phyloP scores from a whole-genome alignment of 2,113 vertebrate genomes.

The Cinclus mexicanus region DNA sequence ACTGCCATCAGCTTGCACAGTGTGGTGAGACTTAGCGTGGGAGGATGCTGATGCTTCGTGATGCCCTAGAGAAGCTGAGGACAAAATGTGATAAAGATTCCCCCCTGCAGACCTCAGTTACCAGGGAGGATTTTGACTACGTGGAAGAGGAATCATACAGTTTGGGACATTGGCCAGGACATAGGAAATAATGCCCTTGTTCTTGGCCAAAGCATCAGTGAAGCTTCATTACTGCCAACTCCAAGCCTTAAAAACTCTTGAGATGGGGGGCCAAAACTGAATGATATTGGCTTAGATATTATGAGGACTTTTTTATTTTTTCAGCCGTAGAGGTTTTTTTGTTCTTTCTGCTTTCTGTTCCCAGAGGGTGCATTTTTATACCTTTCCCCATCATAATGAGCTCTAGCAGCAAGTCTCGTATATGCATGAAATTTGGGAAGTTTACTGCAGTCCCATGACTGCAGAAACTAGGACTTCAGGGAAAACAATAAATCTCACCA shows the following conservation, averaged over 20 bases:
- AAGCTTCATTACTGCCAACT: background rate
- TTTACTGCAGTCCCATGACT: background rate
- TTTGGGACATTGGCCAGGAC: background rate
- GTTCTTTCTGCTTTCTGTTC: conserved; percentile 4
- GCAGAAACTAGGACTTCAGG: background rate
- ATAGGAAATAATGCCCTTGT: background rate
- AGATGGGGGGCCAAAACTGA: background rate
- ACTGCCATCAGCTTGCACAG: background rate
- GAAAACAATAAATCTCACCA: background rate
- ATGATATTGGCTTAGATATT: background rate
- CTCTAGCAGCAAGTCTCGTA: background rate
- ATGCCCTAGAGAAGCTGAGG: conserved; percentile 29
- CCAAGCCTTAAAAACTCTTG: background rate
- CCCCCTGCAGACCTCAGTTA: background rate
- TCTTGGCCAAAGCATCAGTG: background rate
- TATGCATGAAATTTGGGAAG: background rate
- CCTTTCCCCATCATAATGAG: background rate
- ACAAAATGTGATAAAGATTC: background rate
- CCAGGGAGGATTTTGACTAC: background rate
- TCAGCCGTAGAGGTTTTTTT: background rate
- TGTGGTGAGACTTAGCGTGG: background rate
- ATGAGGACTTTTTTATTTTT: background rate
- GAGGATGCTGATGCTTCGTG: background rate
- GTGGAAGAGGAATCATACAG: background rate
- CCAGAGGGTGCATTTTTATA: background rate